Evolutionary conservation across 2,797 vertebrate genomes (phyloP).

Genomic region (Setipinna tenuifilis): DNA sequence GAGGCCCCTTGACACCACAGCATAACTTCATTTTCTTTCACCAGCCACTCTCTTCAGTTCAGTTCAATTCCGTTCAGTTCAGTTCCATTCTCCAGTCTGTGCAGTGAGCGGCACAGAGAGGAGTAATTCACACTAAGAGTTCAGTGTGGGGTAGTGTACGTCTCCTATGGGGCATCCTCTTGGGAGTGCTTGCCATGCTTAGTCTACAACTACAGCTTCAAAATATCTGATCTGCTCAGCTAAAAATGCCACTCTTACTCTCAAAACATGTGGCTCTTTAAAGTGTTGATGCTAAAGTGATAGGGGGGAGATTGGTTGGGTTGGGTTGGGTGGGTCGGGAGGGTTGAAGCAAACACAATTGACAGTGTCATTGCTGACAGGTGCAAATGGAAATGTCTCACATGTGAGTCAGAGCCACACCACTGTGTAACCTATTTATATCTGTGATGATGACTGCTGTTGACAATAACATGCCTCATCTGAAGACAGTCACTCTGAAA

Average conservation of each 20-base stretch:
- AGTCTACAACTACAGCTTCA: not conserved
- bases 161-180: not conserved
- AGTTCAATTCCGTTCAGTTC: not conserved
- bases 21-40: not conserved
- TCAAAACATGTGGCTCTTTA: not conserved
- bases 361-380: slow-evolving; percentile 41
- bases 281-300: not conserved
- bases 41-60: not conserved
- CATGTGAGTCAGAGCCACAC: slow-evolving; percentile 24
- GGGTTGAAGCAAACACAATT: slow-evolving; percentile 36
- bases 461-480: not conserved
- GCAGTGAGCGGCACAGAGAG: not conserved
- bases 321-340: slow-evolving; percentile 28
- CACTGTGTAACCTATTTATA: slow-evolving; percentile 28
- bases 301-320: not conserved
- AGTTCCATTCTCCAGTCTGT: not conserved
- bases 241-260: not conserved
- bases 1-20: slow-evolving; percentile 44
- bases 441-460: slow-evolving; percentile 10
- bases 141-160: not conserved
- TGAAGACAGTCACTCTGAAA: not conserved
- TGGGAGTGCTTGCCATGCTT: not conserved
- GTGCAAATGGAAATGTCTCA: slow-evolving; percentile 39
- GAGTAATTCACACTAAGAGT: not conserved
- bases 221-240: not conserved